Evolutionary conservation across 2,888 invertebrate genomes (phyloP).

Genomic region (Pasiphila rectangulata): DNA sequence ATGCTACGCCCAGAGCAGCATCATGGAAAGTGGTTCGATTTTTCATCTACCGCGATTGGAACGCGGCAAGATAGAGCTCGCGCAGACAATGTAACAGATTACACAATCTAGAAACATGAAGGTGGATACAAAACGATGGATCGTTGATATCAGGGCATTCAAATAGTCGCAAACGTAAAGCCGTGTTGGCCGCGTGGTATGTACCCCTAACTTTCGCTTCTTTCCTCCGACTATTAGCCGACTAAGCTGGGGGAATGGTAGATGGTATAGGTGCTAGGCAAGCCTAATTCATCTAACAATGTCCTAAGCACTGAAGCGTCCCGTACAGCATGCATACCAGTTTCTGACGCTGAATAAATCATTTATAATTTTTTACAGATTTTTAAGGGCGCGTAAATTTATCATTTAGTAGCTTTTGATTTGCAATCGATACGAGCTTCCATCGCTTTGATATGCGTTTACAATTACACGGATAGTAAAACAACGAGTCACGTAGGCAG

Average conservation of each 20-base stretch:
- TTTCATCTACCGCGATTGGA: slow-evolving; percentile 49
- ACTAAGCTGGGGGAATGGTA: too few species aligned
- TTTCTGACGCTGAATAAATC: too few species aligned
- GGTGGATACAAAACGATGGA: slow-evolving; percentile 16
- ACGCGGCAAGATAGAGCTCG: slow-evolving; percentile 21
- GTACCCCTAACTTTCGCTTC: too few species aligned
- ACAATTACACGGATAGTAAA: slow-evolving; percentile 48
- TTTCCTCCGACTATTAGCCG: too few species aligned
- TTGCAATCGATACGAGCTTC: slow-evolving; percentile 26
- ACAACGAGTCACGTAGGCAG: slow-evolving; percentile 55
- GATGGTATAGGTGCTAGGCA: too few species aligned
- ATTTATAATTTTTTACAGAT: too few species aligned
- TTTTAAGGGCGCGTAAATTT: background rate
- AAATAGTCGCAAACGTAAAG: slow-evolving; percentile 4
- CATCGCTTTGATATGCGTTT: slow-evolving; percentile 49
- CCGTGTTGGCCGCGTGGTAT: too few species aligned
- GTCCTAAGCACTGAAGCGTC: too few species aligned
- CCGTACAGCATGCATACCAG: too few species aligned
- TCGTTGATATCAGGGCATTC: slow-evolving; percentile 9
- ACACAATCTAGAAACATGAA: slow-evolving; percentile 15
- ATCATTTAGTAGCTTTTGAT: slow-evolving; percentile 11
- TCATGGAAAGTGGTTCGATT: slow-evolving; percentile 65
- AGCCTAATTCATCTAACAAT: too few species aligned
- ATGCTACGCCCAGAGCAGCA: slow-evolving; percentile 55
- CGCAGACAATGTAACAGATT: slow-evolving; percentile 26